Evolutionary conservation across 2,797 vertebrate species (phyloP).

Genomic region (Pangasius krempfi): DNA sequence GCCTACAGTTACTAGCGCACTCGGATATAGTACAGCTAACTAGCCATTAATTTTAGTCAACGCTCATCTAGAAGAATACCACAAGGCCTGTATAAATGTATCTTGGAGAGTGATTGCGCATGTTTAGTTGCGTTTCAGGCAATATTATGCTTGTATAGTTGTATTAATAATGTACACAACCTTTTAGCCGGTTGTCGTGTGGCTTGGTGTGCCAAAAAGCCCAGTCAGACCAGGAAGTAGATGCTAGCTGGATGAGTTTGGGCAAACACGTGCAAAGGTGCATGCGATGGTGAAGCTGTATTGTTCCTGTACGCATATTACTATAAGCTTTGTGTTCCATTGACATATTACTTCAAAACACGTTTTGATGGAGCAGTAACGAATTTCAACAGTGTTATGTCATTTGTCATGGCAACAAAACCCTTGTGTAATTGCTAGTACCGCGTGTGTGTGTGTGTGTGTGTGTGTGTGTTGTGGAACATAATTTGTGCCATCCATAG

Average conservation of each 20-base stretch:
- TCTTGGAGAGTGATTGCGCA: neutral
- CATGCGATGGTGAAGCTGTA: conserved; percentile 17
- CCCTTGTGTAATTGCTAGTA: neutral
- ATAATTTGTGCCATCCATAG: neutral
- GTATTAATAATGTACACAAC: neutral
- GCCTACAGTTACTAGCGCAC: neutral
- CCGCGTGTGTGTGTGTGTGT: neutral
- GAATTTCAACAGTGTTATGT: neutral
- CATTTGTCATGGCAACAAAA: conserved; percentile 1
- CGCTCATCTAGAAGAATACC: neutral
- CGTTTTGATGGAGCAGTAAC: neutral
- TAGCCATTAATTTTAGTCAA: neutral
- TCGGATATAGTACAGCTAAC: neutral
- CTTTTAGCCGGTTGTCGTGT: conserved; percentile 39
- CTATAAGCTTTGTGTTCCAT: neutral
- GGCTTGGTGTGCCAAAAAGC: conserved; percentile 22
- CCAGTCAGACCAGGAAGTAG: conserved; percentile 62
- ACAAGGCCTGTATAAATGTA: neutral
- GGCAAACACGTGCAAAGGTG: conserved; percentile 59
- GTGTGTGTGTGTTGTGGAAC: conserved; percentile 2
- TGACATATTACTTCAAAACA: neutral
- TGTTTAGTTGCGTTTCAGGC: neutral
- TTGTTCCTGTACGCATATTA: neutral
- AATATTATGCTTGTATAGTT: neutral
- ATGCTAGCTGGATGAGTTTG: conserved; percentile 44